Conservation (phyloP, 2,888 invertebrate species). For the Tachystola acroxantha region DNA sequence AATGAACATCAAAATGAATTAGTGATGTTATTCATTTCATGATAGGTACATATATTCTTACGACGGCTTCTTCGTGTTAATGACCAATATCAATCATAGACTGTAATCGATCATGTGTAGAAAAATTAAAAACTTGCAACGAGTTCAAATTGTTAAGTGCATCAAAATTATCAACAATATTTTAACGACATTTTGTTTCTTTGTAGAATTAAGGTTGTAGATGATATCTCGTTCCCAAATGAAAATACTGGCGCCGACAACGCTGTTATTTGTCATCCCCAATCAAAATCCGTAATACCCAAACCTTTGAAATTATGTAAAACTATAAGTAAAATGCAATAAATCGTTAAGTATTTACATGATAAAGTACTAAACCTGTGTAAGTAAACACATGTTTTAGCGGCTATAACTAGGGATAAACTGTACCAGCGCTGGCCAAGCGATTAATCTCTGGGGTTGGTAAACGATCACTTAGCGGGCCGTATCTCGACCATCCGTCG, state of each 20-base stretch:
- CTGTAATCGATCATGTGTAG: background rate
- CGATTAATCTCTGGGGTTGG: slow-evolving; percentile 22
- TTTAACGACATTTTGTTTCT: no score
- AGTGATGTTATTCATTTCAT: slow-evolving; percentile 1
- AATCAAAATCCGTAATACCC: no score
- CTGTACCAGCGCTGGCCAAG: background rate
- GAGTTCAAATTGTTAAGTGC: slow-evolving; percentile 1
- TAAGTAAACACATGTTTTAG: background rate
- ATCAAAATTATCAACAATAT: no score
- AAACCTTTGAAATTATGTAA: no score
- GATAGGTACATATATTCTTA: background rate
- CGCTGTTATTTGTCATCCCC: no score
- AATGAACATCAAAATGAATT: slow-evolving; percentile 3
- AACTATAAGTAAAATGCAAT: no score
- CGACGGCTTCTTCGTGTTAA: background rate
- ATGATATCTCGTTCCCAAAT: background rate
- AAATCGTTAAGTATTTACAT: no score
- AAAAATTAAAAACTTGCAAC: background rate
- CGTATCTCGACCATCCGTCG: slow-evolving; percentile 19
- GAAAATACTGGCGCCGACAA: no score
- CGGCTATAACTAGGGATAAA: background rate
- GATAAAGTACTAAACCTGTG: background rate
- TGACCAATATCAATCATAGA: background rate
- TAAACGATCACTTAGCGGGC: slow-evolving; percentile 26
- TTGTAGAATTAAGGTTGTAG: no score